Percentiles rank a stretch among this genome's conserved stretches.
Conservation (phyloP, 2,797 vertebrate species). For the Rhinogobio ventralis region DNA sequence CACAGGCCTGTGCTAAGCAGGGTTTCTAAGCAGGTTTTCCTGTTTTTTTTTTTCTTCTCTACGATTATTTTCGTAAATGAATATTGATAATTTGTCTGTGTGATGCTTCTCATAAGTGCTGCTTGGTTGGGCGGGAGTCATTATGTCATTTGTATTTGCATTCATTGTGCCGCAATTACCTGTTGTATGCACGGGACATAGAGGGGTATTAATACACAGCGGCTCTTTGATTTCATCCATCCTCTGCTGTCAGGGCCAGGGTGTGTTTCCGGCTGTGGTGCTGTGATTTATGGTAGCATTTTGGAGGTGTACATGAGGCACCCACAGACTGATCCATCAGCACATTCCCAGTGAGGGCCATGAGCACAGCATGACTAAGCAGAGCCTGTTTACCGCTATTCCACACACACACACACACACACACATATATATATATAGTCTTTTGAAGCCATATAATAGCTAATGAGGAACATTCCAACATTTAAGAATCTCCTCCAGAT, state of each 20-base stretch:
- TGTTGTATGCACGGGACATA: conserved; percentile 57
- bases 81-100: conserved; percentile 62
- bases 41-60: conserved; percentile 12
- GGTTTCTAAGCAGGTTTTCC: conserved; percentile 2
- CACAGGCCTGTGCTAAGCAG: conserved; percentile 12
- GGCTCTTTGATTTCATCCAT: conserved; percentile 66
- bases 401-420: background rate
- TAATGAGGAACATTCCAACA: background rate
- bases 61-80: conserved; percentile 56
- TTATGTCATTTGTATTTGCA: conserved; percentile 66
- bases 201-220: conserved; percentile 74
- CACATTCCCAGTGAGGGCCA: conserved; percentile 26
- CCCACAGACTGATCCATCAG: conserved; percentile 65
- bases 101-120: conserved; percentile 61
- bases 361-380: conserved; percentile 34
- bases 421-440: too few relatives aligned
- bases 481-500: background rate
- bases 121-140: conserved; percentile 62
- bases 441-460: background rate
- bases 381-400: conserved; percentile 21
- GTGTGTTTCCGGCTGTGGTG: conserved; percentile 57
- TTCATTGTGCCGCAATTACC: conserved; percentile 67
- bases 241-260: conserved; percentile 51
- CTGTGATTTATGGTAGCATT: conserved; percentile 73
- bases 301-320: conserved; percentile 67